Evolutionary conservation across 2,113 vertebrate genomes (phyloP).

Genomic region (Lutjanus erythropterus): DNA sequence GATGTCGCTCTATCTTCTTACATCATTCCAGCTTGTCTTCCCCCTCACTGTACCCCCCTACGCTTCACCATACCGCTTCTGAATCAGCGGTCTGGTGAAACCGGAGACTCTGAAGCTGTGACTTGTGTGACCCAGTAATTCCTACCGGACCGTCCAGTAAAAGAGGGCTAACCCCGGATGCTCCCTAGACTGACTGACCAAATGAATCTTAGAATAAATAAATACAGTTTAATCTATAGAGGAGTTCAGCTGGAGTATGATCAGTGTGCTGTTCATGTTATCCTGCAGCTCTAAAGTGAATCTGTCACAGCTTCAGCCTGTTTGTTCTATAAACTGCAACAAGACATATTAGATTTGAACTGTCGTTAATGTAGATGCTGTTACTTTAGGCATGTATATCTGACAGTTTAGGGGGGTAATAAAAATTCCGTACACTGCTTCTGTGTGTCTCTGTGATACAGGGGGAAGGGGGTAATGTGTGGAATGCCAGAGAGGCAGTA

Average conservation of each 20-base stretch:
- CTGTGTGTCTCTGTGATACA: conserved; percentile 28
- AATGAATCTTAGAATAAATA: background rate
- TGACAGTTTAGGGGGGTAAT: conserved; percentile 1
- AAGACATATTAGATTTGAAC: background rate
- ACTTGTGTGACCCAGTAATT: conserved; percentile 47
- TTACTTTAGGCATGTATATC: conserved; percentile 7
- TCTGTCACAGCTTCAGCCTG: background rate
- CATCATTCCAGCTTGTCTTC: background rate
- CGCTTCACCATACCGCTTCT: conserved; percentile 15
- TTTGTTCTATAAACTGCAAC: background rate
- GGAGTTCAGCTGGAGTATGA: background rate
- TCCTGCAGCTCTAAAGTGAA: background rate
- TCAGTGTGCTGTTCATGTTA: background rate
- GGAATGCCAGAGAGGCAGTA: conserved; percentile 44
- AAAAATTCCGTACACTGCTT: conserved; percentile 4
- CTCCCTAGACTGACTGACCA: background rate
- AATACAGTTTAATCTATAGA: background rate
- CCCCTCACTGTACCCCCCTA: conserved; percentile 4
- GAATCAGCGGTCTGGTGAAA: conserved; percentile 56
- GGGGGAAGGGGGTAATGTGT: conserved; percentile 10
- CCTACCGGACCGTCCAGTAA: conserved; percentile 15
- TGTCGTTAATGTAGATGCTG: background rate
- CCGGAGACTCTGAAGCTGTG: conserved; percentile 24
- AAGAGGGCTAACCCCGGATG: conserved; percentile 34
- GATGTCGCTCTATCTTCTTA: conserved; percentile 14